phyloP scores from a whole-genome alignment of 2,113 vertebrate species.

The Proteles cristata region DNA sequence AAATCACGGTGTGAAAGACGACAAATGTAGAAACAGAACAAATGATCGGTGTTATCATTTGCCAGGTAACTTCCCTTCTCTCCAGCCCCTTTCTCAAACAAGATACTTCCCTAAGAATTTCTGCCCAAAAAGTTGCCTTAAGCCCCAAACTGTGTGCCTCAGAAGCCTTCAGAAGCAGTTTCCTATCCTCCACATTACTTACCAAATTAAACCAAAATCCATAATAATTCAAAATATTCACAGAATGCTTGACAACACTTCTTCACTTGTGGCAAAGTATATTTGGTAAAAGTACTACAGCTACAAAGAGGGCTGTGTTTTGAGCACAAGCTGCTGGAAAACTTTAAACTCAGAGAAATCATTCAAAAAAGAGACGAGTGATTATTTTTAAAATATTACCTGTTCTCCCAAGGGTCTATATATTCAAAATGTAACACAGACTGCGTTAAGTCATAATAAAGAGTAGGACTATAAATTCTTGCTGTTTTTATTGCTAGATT shows the following conservation, averaged over 20 bases:
- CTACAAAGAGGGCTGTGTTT: neutral
- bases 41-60: neutral
- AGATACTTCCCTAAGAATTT: neutral
- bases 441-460: slow-evolving; percentile 11
- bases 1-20: neutral
- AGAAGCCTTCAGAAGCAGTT: neutral
- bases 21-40: neutral
- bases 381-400: neutral
- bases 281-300: neutral
- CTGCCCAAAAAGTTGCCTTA: neutral
- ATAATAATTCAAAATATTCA: neutral
- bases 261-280: neutral
- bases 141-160: neutral
- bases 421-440: slow-evolving; percentile 74
- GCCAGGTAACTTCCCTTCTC: neutral
- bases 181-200: neutral
- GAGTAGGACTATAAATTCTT: slow-evolving; percentile 77
- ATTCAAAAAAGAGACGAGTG: slow-evolving; percentile 43
- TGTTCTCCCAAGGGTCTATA: neutral
- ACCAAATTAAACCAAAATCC: neutral
- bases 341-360: neutral
- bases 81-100: neutral
- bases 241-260: neutral
- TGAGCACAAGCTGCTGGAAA: neutral
- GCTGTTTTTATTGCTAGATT: slow-evolving; percentile 71